Conservation (phyloP, 2,888 invertebrate genomes). For the Erebia epiphron region DNA sequence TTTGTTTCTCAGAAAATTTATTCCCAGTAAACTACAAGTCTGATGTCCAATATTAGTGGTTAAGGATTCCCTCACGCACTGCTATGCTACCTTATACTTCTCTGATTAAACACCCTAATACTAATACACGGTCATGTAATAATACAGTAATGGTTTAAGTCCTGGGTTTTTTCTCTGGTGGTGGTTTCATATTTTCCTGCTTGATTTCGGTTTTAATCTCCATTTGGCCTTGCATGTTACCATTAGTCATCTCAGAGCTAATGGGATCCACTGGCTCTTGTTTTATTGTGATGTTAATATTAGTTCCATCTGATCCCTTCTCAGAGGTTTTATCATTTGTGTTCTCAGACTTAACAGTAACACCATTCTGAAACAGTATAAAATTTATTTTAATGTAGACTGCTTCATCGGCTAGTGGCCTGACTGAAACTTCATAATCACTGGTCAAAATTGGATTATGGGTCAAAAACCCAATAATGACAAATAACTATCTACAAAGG, state of each 20-base stretch:
- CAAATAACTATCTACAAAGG: too few species aligned
- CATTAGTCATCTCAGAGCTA: conserved; percentile 70
- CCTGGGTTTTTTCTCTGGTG: conserved; percentile 93
- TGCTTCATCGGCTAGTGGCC: too few species aligned
- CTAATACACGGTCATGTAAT: too few species aligned
- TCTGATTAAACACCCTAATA: too few species aligned
- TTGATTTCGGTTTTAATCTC: conserved; percentile 88
- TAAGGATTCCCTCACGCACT: too few species aligned
- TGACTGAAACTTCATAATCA: too few species aligned
- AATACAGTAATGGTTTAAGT: conserved; percentile 40
- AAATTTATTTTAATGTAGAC: background rate
- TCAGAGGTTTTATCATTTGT: conserved; percentile 65
- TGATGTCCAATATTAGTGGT: too few species aligned
- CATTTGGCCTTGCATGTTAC: conserved; percentile 66
- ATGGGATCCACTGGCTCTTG: conserved; percentile 77
- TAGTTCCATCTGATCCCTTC: conserved; percentile 64
- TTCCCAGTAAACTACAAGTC: too few species aligned
- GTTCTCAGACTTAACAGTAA: conserved; percentile 73
- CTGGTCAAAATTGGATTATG: too few species aligned
- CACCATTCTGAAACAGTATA: conserved; percentile 54
- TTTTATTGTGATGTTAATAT: conserved; percentile 71
- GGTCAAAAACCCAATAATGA: too few species aligned
- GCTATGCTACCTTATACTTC: too few species aligned
- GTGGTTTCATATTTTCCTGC: conserved; percentile 92
- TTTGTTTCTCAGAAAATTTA: too few species aligned